Conservation (phyloP, 2,113 vertebrate genomes). For the Leptodactylus fuscus region DNA sequence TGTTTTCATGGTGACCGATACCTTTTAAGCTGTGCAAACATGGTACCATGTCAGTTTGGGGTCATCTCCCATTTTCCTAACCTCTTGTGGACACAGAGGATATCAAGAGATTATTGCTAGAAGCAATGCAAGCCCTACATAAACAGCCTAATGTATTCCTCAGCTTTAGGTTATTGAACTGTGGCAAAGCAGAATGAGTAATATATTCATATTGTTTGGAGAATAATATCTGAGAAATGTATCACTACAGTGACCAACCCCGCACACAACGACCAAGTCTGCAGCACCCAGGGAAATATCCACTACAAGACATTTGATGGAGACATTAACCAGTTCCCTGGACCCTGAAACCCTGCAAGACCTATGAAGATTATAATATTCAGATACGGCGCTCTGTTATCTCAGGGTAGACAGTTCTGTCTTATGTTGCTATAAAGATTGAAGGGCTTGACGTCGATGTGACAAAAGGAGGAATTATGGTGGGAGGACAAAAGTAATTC, state of each 20-base stretch:
- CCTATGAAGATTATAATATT: slow-evolving; percentile 58
- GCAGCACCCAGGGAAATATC: slow-evolving; percentile 59
- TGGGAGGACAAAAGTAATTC: slow-evolving; percentile 44
- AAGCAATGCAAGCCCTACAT: too few species aligned
- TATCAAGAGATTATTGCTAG: too few species aligned
- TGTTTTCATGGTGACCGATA: too few species aligned
- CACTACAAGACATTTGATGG: slow-evolving; percentile 62
- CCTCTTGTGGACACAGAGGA: too few species aligned
- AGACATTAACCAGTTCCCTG: slow-evolving; percentile 57
- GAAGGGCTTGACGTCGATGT: slow-evolving; percentile 52
- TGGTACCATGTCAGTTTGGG: too few species aligned
- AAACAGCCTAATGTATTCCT: too few species aligned
- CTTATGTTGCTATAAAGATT: slow-evolving; percentile 52
- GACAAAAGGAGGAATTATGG: slow-evolving; percentile 17
- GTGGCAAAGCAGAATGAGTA: too few species aligned
- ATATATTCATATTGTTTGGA: too few species aligned
- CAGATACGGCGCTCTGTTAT: slow-evolving; percentile 35
- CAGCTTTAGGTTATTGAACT: too few species aligned
- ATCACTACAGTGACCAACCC: slow-evolving; percentile 40
- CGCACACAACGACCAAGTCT: slow-evolving; percentile 52
- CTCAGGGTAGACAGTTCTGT: slow-evolving; percentile 1
- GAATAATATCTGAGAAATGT: too few species aligned
- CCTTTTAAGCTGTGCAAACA: too few species aligned
- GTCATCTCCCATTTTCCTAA: too few species aligned
- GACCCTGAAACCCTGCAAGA: slow-evolving; percentile 56